Conservation (phyloP, 2,797 vertebrate species). For the Hippopotamyrus pictus region DNA sequence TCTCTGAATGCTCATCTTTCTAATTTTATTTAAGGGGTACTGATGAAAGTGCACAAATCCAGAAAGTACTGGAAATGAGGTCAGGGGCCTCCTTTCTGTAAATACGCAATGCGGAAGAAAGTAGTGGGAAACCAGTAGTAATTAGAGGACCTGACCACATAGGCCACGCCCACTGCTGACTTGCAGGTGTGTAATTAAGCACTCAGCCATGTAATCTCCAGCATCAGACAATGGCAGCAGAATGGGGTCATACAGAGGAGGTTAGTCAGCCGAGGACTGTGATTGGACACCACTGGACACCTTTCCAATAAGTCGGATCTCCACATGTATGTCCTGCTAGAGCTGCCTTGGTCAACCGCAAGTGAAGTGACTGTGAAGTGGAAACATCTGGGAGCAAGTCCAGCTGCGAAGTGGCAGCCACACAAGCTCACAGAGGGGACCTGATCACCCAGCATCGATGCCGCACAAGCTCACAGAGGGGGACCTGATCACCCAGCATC, state of each 20-base stretch:
- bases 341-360: not conserved
- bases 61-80: conserved; percentile 11
- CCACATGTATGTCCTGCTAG: not conserved
- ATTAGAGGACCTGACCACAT: not conserved
- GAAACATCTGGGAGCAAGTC: not conserved
- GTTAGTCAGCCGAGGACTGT: not conserved
- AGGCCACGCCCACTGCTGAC: not conserved
- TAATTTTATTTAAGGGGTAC: conserved; percentile 50
- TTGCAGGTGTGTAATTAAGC: not conserved
- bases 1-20: conserved; percentile 10
- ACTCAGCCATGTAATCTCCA: not conserved
- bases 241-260: not conserved
- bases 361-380: not conserved
- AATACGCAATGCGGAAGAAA: not conserved
- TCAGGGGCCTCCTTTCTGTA: not conserved
- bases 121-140: not conserved
- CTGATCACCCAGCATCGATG: too few species aligned
- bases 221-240: not conserved
- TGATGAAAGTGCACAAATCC: conserved; percentile 14
- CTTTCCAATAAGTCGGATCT: not conserved
- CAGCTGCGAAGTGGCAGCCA: not conserved
- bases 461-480: too few species aligned
- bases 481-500: too few species aligned
- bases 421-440: too few species aligned
- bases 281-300: not conserved